Base-by-base conservation (phyloP, 2,888 invertebrate genomes). In the Agelastica alni region DNA sequence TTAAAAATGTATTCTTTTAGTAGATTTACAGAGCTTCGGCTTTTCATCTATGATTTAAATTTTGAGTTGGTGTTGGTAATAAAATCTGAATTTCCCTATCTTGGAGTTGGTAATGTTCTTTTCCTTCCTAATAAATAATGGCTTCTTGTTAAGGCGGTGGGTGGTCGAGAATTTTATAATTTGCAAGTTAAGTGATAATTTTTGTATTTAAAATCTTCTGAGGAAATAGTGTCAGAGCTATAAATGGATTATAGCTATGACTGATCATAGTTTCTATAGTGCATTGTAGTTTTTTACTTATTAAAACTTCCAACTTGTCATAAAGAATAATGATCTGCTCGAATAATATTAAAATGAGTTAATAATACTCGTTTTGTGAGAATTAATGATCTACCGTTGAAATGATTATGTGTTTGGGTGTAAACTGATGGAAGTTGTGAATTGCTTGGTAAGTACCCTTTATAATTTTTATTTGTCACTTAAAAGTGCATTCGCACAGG, bases 131-230 rank as follows among this genome's bases (percentile, higher is more conserved):
- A 42, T 49, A 49, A 51, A 53, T 73, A 75, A 76, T 75, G 76
- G 75, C 75, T 75, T 72, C 72, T 70, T 67, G 66, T 68, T 73
- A 69, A 74, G 74, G 71, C 72, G 73, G 74, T 75, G 75, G 75
- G 75, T 73, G 75, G 74, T 74, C 72, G 69, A 66, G 62, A 67
- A 70, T 70, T 71, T 70, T 70, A 68, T 71, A 46, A 36, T 47
- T 56, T 51, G 44, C 67, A 71, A 70, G 69, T 70, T 70, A 69
- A 68, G 70, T 71, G 71, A 66, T 69, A 67, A 69, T 68, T 70
- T 70, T 70, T 68, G 61, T 60, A 51, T 47, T 56, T 51, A 42
- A 47, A 43, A 39, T 32, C 41, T 17, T 20, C 31, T 43, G 32
- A 31, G 51, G 45, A 14, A 46, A 26, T 43, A 47, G 46, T 43